phyloP scores from a whole-genome alignment of 2,888 invertebrate species.

The Seira sanloemensis region DNA sequence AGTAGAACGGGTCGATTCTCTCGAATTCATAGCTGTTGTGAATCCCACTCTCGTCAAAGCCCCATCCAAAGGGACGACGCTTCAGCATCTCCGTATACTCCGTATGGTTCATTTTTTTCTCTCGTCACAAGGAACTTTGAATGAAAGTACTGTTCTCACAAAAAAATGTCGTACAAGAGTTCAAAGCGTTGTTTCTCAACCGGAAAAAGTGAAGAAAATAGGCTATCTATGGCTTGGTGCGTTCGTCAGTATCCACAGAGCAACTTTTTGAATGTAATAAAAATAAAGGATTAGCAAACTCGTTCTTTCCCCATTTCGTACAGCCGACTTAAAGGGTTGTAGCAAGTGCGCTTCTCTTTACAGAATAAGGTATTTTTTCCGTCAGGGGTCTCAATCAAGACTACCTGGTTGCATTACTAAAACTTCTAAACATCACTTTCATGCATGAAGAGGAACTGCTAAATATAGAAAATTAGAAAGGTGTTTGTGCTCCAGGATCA shows the following conservation, averaged over 20 bases:
- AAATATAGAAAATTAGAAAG: background rate
- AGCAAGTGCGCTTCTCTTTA: background rate
- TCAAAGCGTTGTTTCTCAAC: no score
- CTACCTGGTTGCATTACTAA: background rate
- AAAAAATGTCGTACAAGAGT: no score
- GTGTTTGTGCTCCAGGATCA: background rate
- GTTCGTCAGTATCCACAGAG: background rate
- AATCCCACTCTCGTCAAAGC: background rate
- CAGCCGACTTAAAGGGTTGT: background rate
- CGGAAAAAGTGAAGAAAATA: no score
- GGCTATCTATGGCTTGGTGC: background rate
- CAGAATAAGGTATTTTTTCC: background rate
- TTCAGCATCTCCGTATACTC: background rate
- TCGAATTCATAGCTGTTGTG: background rate
- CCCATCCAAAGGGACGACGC: background rate
- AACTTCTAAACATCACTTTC: background rate
- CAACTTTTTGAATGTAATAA: background rate
- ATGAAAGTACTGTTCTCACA: background rate
- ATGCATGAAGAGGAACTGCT: background rate
- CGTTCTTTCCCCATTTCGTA: no score
- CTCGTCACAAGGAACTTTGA: no score
- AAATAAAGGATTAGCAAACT: background rate
- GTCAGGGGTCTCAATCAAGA: background rate
- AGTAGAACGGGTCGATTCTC: constrained; percentile 25
- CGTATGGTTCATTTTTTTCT: background rate